Percentiles rank a stretch among this genome's conserved stretches.
phyloP scores from a whole-genome alignment of 2,797 vertebrate species.

The Ispidina lecontei region DNA sequence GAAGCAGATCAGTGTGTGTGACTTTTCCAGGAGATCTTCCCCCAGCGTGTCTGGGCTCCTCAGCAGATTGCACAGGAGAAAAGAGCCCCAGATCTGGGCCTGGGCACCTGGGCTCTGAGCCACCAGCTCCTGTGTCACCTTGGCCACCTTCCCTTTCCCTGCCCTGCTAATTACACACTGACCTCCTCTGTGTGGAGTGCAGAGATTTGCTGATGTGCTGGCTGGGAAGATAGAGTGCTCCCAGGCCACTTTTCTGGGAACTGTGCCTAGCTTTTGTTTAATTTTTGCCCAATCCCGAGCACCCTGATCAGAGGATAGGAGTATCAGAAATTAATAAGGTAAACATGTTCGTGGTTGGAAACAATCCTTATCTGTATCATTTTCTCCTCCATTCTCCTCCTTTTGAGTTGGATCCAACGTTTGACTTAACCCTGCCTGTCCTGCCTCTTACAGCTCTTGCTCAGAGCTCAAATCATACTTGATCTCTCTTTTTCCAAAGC shows the following conservation, averaged over 20 bases:
- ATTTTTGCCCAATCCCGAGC: background rate
- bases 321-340: background rate
- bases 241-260: background rate
- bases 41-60: background rate
- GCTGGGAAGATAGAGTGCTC: background rate
- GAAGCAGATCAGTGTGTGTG: rapidly evolving
- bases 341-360: background rate
- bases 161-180: rapidly evolving
- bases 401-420: slow-evolving; percentile 1
- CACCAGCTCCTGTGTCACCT: background rate
- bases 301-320: background rate
- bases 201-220: background rate
- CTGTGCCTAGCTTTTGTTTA: background rate
- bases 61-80: background rate
- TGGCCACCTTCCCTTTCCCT: background rate
- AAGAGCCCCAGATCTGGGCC: background rate
- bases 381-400: background rate
- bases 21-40: background rate
- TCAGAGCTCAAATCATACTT: slow-evolving; percentile 40
- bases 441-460: slow-evolving; percentile 31
- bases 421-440: background rate
- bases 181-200: background rate
- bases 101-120: background rate
- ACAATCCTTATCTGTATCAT: background rate
- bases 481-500: background rate